phyloP scores from a whole-genome alignment of 2,888 invertebrate genomes.

The Synanthedon tipuliformis region DNA sequence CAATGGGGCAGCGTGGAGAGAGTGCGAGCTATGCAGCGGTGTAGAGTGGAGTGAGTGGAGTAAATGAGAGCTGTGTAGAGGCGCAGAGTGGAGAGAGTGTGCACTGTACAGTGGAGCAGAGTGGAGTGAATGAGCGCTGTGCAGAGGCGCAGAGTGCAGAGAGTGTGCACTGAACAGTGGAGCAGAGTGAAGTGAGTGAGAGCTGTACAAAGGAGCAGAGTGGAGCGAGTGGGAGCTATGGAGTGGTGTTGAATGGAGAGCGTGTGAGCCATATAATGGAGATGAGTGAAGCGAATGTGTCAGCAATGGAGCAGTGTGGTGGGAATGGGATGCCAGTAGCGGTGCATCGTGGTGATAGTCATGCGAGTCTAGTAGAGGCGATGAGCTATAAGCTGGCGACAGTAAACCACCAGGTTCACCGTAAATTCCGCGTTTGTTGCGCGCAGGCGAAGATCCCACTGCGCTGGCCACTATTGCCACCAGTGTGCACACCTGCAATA shows the following conservation, averaged over 20 bases:
- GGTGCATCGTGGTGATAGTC: not conserved
- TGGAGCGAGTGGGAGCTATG: constrained; percentile 10
- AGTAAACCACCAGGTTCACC: constrained; percentile 29
- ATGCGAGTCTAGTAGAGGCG: not conserved
- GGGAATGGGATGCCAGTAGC: not conserved
- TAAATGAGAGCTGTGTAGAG: constrained; percentile 3
- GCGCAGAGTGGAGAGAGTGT: constrained; percentile 7
- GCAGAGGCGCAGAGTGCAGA: constrained; percentile 6
- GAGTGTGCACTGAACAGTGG: constrained; percentile 5
- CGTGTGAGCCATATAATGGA: constrained; percentile 4
- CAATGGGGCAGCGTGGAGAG: constrained; percentile 7
- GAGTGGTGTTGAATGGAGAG: constrained; percentile 10
- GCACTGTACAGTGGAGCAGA: constrained; percentile 12
- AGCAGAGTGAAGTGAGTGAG: constrained; percentile 7
- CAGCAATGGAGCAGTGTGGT: constrained; percentile 10
- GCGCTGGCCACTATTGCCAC: constrained; percentile 23
- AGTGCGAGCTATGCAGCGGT: constrained; percentile 4
- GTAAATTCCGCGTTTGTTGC: constrained; percentile 37
- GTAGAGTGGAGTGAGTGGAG: constrained; percentile 12
- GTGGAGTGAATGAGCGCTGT: constrained; percentile 4
- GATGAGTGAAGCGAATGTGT: constrained; percentile 5
- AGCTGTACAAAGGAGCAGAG: constrained; percentile 3
- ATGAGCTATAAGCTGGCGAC: constrained; percentile 9
- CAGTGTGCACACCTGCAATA: constrained; percentile 21
- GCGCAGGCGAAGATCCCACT: constrained; percentile 22